Conservation (phyloP, 2,797 vertebrate species). For the Limnodromus scolopaceus region DNA sequence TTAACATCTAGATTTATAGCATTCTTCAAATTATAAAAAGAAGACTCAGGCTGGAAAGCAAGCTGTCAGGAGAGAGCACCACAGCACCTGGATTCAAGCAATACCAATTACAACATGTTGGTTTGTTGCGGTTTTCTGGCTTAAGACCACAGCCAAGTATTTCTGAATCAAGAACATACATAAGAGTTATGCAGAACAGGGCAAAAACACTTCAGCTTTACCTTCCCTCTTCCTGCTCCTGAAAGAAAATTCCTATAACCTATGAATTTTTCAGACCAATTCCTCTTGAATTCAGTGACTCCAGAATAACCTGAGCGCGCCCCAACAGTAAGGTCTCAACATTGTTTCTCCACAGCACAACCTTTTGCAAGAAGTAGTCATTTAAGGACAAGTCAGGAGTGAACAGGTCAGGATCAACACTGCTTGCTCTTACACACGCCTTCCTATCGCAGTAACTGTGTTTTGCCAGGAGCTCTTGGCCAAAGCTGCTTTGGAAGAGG, state of each 20-base stretch:
- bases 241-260: neutral
- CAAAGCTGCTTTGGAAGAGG: neutral
- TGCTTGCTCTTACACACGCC: neutral
- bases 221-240: neutral
- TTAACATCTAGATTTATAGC: neutral
- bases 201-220: neutral
- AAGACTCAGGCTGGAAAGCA: neutral
- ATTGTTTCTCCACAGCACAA: neutral
- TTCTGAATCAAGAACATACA: neutral
- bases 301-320: neutral
- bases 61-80: neutral
- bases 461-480: neutral
- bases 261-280: neutral
- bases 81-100: neutral
- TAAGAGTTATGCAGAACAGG: accelerated
- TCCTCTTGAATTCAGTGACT: neutral
- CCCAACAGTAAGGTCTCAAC: neutral
- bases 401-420: neutral
- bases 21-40: neutral
- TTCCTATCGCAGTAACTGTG: accelerated
- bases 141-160: neutral
- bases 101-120: neutral
- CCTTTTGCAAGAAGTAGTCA: neutral
- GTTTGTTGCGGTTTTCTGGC: accelerated
- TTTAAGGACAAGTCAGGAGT: neutral